These are phyloP conservation scores for Bombus balteatus DNA, from an alignment of 1,140 invertebrate species.

Conservation along the genomic window DNA sequence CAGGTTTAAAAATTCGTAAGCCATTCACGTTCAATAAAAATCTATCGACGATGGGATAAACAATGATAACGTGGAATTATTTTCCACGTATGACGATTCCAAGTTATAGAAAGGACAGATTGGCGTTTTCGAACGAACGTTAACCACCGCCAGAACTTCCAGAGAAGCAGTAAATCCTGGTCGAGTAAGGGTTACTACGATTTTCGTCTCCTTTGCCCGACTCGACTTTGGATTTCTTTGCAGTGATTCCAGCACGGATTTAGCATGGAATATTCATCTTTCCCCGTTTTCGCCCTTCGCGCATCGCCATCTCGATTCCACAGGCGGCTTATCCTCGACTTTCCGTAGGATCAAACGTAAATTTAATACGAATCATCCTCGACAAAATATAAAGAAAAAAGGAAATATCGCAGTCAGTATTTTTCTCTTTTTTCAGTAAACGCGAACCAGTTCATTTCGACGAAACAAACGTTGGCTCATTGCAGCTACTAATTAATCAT, in stretches of 20 bases:
- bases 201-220: slow-evolving; percentile 32
- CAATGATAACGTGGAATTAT: background rate
- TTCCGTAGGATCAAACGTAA: slow-evolving; percentile 58
- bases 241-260: slow-evolving; percentile 74
- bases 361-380: slow-evolving; percentile 60
- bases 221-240: slow-evolving; percentile 68
- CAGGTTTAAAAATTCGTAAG: background rate
- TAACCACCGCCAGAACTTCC: slow-evolving; percentile 41
- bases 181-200: slow-evolving; percentile 58
- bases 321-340: slow-evolving; percentile 60
- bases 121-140: slow-evolving; percentile 47
- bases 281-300: slow-evolving; percentile 62
- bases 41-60: background rate
- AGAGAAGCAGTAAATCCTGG: slow-evolving; percentile 56
- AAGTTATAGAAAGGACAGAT: background rate
- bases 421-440: background rate
- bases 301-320: slow-evolving; percentile 57
- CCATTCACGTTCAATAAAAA: background rate
- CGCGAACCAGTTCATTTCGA: background rate
- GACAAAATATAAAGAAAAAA: background rate
- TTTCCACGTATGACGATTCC: background rate
- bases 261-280: slow-evolving; percentile 81
- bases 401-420: slow-evolving; percentile 16
- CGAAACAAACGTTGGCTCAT: background rate
- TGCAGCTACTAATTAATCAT: background rate